These are phyloP conservation scores for Setipinna tenuifilis DNA, from an alignment of 2,797 vertebrate genomes.

Conservation along the genomic window DNA sequence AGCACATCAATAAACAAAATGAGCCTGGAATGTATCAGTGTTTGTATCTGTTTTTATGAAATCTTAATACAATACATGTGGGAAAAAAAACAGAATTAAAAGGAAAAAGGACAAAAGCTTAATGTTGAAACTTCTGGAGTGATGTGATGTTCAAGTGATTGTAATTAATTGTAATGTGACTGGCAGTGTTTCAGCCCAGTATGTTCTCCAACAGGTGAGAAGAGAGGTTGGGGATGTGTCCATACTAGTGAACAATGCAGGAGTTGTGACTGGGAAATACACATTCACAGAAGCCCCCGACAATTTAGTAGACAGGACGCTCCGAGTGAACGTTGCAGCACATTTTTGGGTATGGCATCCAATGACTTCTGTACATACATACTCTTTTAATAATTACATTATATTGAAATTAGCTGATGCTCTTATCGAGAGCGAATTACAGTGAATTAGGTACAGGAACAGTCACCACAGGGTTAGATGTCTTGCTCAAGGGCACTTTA, in stretches of 20 bases:
- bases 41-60: no score
- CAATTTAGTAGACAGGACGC: slow-evolving; percentile 50
- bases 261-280: slow-evolving; percentile 51
- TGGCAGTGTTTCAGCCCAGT: not conserved
- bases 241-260: slow-evolving; percentile 52
- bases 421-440: no score
- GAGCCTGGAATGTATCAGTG: no score
- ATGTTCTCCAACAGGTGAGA: slow-evolving; percentile 44
- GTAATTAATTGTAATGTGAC: not conserved
- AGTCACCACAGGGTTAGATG: no score
- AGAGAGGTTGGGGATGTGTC: slow-evolving; percentile 52
- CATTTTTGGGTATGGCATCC: slow-evolving; percentile 51
- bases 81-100: not conserved
- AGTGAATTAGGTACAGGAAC: no score
- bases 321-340: slow-evolving; percentile 51
- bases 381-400: no score
- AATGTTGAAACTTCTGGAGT: not conserved
- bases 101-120: not conserved
- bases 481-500: no score
- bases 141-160: not conserved
- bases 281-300: slow-evolving; percentile 50
- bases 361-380: no score
- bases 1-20: no score
- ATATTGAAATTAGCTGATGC: no score
- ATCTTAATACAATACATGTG: no score